Evolutionary conservation across 1,140 invertebrate species (phyloP).

Genomic region (Drosophila pruinosa): DNA sequence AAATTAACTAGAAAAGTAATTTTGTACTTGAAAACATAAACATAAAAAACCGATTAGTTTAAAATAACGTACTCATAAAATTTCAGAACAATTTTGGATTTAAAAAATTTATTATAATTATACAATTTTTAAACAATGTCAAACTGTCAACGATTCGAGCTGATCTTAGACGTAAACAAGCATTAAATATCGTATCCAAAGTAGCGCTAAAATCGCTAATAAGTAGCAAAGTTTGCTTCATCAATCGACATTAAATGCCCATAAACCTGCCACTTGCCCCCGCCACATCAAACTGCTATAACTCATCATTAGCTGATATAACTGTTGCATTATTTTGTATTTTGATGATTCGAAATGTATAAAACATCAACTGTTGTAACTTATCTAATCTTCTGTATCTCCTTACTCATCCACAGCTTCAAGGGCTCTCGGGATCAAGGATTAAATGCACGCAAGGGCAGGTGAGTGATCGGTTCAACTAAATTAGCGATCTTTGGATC

Average conservation of each 20-base stretch:
- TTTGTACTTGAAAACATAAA: no score
- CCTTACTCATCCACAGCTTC: conserved; percentile 82
- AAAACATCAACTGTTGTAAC: background rate
- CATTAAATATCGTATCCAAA: background rate
- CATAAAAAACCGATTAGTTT: no score
- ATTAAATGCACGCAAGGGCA: conserved; percentile 78
- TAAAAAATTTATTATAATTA: no score
- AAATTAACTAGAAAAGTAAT: background rate
- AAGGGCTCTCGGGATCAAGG: conserved; percentile 85
- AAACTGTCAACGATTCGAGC: background rate
- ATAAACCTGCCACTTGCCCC: conserved; percentile 1
- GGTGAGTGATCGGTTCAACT: conserved; percentile 55
- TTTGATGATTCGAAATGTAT: background rate
- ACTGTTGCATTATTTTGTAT: conserved; percentile 34
- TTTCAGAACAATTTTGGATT: no score
- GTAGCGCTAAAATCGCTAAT: conserved; percentile 57
- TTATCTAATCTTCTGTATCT: background rate
- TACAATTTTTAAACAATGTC: background rate
- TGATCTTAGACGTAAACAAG: background rate
- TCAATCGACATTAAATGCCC: background rate
- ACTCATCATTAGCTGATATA: conserved; percentile 52
- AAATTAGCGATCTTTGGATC: background rate
- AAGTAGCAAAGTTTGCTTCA: background rate
- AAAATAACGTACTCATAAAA: no score
- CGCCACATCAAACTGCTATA: background rate